These are phyloP conservation scores for Strongylocentrotus purpuratus DNA, from an alignment of 35 echinoderm and acorn worm genomes.

Conservation along the genomic window DNA sequence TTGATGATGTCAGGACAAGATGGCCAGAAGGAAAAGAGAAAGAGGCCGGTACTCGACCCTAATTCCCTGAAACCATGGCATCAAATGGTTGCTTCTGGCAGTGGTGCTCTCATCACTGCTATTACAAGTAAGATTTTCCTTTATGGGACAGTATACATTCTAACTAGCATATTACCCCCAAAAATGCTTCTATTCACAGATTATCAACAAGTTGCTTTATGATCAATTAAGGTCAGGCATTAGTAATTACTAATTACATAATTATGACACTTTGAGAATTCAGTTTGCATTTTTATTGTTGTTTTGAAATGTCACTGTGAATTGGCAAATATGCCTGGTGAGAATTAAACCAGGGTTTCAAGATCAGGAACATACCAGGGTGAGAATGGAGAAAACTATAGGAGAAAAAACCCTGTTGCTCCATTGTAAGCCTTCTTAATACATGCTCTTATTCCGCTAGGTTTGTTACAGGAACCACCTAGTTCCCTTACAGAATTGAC, in stretches of 20 bases:
- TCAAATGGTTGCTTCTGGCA: conserved; percentile 81
- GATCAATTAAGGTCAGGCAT: neutral
- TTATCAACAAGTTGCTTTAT: neutral
- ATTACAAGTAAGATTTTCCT: conserved; percentile 69
- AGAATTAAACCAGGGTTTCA: neutral
- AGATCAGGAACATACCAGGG: neutral
- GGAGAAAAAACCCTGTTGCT: too few relatives aligned
- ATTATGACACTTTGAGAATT: neutral
- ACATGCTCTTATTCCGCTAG: too few relatives aligned
- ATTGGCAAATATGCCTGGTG: neutral
- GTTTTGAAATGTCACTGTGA: too few relatives aligned
- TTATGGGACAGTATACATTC: neutral
- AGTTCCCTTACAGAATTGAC: too few relatives aligned
- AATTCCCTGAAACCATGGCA: conserved; percentile 67
- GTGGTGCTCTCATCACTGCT: conserved; percentile 76
- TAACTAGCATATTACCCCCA: neutral
- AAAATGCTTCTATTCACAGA: neutral
- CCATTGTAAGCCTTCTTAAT: too few relatives aligned
- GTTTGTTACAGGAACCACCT: too few relatives aligned
- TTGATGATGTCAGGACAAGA: neutral
- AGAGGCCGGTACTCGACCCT: neutral
- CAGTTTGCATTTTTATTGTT: neutral
- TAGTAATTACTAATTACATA: neutral
- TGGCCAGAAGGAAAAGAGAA: neutral
- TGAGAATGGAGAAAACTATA: too few relatives aligned